These are phyloP conservation scores for Cettia cetti DNA, from an alignment of 2,113 vertebrate genomes.

Conservation along the genomic window DNA sequence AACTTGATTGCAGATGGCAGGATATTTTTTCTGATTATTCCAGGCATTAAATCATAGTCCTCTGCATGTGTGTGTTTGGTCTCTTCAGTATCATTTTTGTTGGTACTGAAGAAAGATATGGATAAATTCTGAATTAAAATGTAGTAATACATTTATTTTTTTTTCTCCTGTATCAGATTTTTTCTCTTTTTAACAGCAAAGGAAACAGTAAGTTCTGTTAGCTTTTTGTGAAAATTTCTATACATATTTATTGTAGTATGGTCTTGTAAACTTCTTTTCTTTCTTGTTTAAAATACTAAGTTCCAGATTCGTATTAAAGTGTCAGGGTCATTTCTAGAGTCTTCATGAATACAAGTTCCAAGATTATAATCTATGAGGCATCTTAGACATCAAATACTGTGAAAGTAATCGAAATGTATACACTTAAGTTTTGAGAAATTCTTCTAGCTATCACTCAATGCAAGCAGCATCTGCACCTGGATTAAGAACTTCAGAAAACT, in stretches of 20 bases:
- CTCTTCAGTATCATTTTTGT: not conserved
- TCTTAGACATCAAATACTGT: not conserved
- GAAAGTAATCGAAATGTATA: not conserved
- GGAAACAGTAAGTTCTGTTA: not conserved
- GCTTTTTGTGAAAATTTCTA: not conserved
- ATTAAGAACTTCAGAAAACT: not conserved
- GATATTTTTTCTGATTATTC: constrained; percentile 31
- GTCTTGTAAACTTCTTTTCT: not conserved
- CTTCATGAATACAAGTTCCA: not conserved
- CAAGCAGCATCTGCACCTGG: not conserved
- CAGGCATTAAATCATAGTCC: not conserved
- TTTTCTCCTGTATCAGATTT: not conserved
- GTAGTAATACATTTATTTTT: not conserved
- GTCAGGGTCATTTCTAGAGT: not conserved
- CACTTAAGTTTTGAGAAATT: not conserved
- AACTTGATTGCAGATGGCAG: constrained; percentile 44
- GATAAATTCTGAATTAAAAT: not conserved
- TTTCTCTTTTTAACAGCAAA: not conserved
- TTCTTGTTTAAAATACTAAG: not conserved
- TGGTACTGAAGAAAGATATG: not conserved
- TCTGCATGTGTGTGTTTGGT: not conserved
- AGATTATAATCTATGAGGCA: not conserved
- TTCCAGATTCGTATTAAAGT: not conserved
- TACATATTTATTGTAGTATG: not conserved
- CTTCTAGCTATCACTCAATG: not conserved